These are phyloP conservation scores for Leptinotarsa tumamoca DNA, from an alignment of 2,888 invertebrate genomes.

Conservation along the genomic window DNA sequence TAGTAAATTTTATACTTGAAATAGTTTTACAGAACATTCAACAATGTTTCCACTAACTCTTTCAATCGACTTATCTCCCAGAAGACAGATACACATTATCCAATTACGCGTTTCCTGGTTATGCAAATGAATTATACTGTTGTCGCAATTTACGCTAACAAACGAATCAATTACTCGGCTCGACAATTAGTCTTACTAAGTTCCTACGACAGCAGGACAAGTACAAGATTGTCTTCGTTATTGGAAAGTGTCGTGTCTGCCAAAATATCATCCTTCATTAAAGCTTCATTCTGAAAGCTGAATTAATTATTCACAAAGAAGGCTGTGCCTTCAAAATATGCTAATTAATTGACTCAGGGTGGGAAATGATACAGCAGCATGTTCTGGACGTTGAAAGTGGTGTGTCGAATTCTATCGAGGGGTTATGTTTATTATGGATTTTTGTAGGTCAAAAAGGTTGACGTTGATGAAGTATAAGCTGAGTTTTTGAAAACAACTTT, in stretches of 20 bases:
- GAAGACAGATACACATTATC: not conserved
- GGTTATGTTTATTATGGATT: too few relatives aligned
- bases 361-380: not conserved
- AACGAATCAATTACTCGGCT: not conserved
- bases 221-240: not conserved
- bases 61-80: not conserved
- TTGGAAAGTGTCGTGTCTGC: not conserved
- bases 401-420: too few relatives aligned
- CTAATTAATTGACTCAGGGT: not conserved
- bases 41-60: too few relatives aligned
- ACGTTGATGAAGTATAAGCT: too few relatives aligned
- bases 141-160: not conserved
- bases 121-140: not conserved
- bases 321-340: not conserved
- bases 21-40: too few relatives aligned
- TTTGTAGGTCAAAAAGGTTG: too few relatives aligned
- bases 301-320: not conserved
- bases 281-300: not conserved
- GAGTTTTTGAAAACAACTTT: too few relatives aligned
- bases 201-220: not conserved
- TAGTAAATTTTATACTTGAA: too few relatives aligned
- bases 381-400: not conserved
- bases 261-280: slow-evolving; percentile 5
- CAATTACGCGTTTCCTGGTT: not conserved
- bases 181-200: slow-evolving; percentile 5